Evolutionary conservation across 2,797 vertebrate genomes (phyloP).

Genomic region (Cirrhinus mrigala): DNA sequence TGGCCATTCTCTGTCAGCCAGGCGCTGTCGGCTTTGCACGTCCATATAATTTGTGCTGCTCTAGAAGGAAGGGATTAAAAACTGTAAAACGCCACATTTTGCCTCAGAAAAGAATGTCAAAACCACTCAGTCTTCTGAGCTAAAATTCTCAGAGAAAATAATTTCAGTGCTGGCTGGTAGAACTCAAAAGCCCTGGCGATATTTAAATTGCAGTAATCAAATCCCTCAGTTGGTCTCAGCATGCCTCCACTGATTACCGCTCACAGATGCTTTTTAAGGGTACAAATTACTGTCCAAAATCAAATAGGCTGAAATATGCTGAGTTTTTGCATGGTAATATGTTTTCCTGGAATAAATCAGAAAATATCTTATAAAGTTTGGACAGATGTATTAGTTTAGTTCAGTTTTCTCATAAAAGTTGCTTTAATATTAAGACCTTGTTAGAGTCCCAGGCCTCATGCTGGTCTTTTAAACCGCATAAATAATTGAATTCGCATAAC

Average conservation of each 20-base stretch:
- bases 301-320: conserved; percentile 36
- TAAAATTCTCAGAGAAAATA: conserved; percentile 41
- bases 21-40: conserved; percentile 1
- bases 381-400: conserved; percentile 11
- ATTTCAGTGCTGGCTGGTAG: conserved; percentile 45
- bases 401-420: not conserved
- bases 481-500: not conserved
- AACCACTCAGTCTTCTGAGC: conserved; percentile 6
- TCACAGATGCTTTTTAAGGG: conserved; percentile 45
- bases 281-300: conserved; percentile 52
- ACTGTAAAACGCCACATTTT: conserved; percentile 11
- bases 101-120: conserved; percentile 28
- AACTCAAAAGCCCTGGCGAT: conserved; percentile 49
- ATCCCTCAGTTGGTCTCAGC: conserved; percentile 31
- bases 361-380: conserved; percentile 8
- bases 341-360: conserved; percentile 13
- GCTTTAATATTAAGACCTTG: not conserved
- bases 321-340: conserved; percentile 29
- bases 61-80: conserved; percentile 42
- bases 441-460: not conserved
- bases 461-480: not conserved
- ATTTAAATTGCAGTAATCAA: conserved; percentile 59
- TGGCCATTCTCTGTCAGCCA: conserved; percentile 37
- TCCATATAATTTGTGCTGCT: conserved; percentile 11
- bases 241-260: conserved; percentile 46